Percentiles rank a stretch among this genome's conserved stretches.
Conservation (phyloP, 2,888 invertebrate genomes). For the Synanthedon andrenaeformis region DNA sequence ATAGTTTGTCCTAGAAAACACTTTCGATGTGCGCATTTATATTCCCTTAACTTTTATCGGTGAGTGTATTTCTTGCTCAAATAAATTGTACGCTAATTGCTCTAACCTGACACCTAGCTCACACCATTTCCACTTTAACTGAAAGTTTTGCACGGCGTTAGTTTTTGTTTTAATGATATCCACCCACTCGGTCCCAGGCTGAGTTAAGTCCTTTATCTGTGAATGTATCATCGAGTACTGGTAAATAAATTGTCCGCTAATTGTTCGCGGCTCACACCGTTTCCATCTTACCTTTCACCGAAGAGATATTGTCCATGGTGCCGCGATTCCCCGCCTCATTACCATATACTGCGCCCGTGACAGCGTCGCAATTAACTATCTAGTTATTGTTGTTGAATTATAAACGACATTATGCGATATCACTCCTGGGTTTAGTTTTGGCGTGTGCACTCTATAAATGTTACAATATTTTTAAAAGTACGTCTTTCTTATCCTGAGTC, state of each 20-base stretch:
- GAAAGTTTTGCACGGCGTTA: not conserved
- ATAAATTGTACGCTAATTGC: not conserved
- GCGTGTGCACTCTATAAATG: not conserved
- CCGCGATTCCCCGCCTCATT: constrained; percentile 67
- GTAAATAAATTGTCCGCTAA: not conserved
- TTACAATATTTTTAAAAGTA: not conserved
- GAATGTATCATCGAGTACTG: not conserved
- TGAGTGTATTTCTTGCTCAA: not conserved
- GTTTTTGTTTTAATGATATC: not conserved
- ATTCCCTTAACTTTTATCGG: not conserved
- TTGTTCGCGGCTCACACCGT: not conserved
- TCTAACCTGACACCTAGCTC: not conserved
- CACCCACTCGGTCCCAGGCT: not conserved
- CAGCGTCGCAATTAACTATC: constrained; percentile 70
- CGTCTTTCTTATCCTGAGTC: no score
- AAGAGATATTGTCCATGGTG: constrained; percentile 67
- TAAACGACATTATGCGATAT: constrained; percentile 59
- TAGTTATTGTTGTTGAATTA: constrained; percentile 70
- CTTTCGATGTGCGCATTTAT: not conserved
- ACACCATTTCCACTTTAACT: not conserved
- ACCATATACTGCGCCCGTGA: constrained; percentile 69
- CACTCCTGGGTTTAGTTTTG: constrained; percentile 24
- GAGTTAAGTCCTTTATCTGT: not conserved
- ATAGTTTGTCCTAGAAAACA: no score
- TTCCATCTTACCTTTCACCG: constrained; percentile 57